phyloP scores from a whole-genome alignment of 2,113 vertebrate species.

The Isurus oxyrinchus region DNA sequence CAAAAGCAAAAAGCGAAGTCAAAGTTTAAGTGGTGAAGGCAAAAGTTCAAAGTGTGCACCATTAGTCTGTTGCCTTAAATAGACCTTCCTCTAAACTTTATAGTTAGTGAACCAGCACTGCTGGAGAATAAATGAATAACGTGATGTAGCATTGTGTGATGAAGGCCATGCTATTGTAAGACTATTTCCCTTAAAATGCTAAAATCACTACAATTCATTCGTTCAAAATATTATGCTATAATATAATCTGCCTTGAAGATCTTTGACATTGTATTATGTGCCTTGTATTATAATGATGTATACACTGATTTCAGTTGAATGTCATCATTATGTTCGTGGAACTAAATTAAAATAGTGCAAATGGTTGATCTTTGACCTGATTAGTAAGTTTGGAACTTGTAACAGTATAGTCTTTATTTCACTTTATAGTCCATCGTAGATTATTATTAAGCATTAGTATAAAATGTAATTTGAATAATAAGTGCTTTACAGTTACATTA shows the following conservation, averaged over 20 bases:
- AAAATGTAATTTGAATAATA: constrained; percentile 33
- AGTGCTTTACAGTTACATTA: constrained; percentile 21
- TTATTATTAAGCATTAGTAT: constrained; percentile 32
- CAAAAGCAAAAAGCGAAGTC: background rate
- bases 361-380: constrained; percentile 29
- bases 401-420: constrained; percentile 21
- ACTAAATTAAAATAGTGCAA: constrained; percentile 2
- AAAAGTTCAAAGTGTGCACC: background rate
- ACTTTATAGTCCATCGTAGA: background rate
- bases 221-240: background rate
- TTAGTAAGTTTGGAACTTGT: constrained; percentile 2
- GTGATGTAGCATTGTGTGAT: background rate
- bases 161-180: background rate
- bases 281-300: background rate
- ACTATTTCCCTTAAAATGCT: too few species aligned
- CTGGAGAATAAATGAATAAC: background rate
- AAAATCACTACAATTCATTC: background rate
- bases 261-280: background rate
- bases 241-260: background rate
- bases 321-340: constrained; percentile 3
- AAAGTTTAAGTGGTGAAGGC: constrained; percentile 2
- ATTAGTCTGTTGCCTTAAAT: background rate
- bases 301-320: background rate
- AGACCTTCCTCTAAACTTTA: background rate
- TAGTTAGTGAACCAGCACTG: background rate